Evolutionary conservation across 2,888 invertebrate species (phyloP).

Genomic region (Petrophora chlorosata): DNA sequence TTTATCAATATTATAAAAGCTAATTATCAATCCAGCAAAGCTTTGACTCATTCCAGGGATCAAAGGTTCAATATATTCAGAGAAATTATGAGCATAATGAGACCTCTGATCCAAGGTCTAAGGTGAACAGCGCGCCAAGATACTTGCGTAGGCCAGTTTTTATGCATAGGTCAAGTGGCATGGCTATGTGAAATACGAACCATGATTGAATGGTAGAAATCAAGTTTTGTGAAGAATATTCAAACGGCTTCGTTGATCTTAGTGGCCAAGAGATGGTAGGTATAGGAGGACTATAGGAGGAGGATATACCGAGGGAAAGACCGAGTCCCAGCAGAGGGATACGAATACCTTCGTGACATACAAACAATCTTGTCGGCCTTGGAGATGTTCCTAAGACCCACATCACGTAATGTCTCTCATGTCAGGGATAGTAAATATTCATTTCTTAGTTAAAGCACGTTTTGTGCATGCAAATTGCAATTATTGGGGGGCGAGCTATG

Average conservation of each 20-base stretch:
- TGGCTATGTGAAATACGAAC: constrained; percentile 1
- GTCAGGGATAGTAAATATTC: no score
- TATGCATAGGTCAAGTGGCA: constrained; percentile 16
- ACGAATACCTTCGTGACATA: no score
- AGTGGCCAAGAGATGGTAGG: no score
- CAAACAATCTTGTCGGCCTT: no score
- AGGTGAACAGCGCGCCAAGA: constrained; percentile 16
- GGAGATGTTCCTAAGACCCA: no score
- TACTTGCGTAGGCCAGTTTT: constrained; percentile 23
- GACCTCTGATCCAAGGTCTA: constrained; percentile 20
- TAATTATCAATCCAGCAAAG: neutral
- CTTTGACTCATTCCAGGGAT: constrained; percentile 6
- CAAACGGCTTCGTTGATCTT: neutral
- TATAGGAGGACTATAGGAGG: no score
- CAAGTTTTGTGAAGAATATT: neutral
- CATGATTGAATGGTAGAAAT: neutral
- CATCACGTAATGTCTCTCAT: no score
- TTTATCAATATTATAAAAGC: neutral
- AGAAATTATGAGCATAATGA: constrained; percentile 17
- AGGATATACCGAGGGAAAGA: no score
- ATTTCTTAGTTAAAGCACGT: no score
- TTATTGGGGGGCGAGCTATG: no score
- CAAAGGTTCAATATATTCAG: constrained; percentile 14
- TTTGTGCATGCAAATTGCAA: no score
- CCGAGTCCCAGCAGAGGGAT: no score